Base-by-base conservation (phyloP, 1,140 invertebrate species). In the Mya arenaria region DNA sequence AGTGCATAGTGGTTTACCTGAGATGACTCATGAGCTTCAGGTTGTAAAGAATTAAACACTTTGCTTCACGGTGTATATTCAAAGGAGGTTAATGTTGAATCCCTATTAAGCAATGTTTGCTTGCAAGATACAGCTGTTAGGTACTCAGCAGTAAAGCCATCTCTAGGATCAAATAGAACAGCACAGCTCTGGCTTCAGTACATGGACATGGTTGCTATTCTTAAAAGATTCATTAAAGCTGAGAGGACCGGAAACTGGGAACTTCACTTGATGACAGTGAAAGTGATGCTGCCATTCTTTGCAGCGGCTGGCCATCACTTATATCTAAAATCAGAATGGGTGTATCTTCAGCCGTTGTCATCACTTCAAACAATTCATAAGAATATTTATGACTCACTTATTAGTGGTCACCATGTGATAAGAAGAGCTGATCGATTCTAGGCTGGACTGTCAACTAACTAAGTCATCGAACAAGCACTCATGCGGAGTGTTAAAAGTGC, bases 301-400 rank as follows among this genome's bases (percentile, higher is more conserved):
- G 88, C 92, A 85, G 91, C 93, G 8, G 60, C 85, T 78, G 93
- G 93, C 34, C 93, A 94, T 84, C 90, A 92, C 78, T 75, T 89
- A 34, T 94, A 93, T 86, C 92, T 93, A 15, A 94, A 94, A 90
- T 92, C 90, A 65, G 85, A 85, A 48, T 89, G 91, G 48, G 66
- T 93, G 30, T 93, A 93, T 85, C 65, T 94, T 15, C 93, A 94
- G 90, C 83, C 93, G 86, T 93, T 92, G 92, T 0, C 58, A 72
- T 44, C 88, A 77, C 85, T 92, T 72, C 25, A 89, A 65, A 69
- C 83, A 25, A 25, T 23, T 13, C 52, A 78, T 39, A 62, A 56
- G 25, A 41, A 83, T 17, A 58, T 85, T 15, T 44, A 85, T 63
- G 4, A 90, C 92, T 1, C 84, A 89, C 90, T 84, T 75, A 71